These are phyloP conservation scores for Orthonyx spaldingii DNA, from an alignment of 2,113 vertebrate species.

Conservation along the genomic window DNA sequence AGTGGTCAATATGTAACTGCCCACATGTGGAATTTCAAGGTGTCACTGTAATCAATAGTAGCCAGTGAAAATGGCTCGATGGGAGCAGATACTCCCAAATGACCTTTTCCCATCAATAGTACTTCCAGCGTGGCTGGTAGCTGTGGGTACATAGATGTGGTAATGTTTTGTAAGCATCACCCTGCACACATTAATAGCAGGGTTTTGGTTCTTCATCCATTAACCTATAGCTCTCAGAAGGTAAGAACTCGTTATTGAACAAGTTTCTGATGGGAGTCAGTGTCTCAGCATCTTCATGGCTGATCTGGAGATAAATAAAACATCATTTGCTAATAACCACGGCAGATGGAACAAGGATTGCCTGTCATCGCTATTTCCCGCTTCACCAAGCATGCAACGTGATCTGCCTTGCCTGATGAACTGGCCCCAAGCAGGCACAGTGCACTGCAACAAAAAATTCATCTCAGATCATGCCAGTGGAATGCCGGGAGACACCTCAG, in stretches of 20 bases:
- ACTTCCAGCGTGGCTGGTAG: not conserved
- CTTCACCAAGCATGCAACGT: slow-evolving; percentile 45
- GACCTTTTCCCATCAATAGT: not conserved
- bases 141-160: not conserved
- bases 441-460: not conserved
- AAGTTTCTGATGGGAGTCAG: not conserved
- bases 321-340: slow-evolving; percentile 46
- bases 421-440: not conserved
- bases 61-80: not conserved
- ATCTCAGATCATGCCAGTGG: not conserved
- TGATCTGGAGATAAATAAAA: slow-evolving; percentile 53
- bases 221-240: not conserved
- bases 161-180: not conserved
- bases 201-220: not conserved
- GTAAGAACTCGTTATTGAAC: not conserved
- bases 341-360: slow-evolving; percentile 52
- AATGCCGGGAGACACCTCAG: not conserved
- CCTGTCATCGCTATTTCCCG: slow-evolving; percentile 7
- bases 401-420: slow-evolving; percentile 38
- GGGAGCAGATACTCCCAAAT: not conserved
- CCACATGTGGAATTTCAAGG: not conserved
- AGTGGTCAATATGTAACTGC: not conserved
- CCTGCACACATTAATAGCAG: not conserved
- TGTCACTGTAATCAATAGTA: not conserved
- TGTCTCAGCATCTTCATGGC: not conserved